Evolutionary conservation across 2,888 invertebrate species (phyloP), one percentile per base, ranked within the genome.

Genomic region (Pseudanteris insignis): DNA sequence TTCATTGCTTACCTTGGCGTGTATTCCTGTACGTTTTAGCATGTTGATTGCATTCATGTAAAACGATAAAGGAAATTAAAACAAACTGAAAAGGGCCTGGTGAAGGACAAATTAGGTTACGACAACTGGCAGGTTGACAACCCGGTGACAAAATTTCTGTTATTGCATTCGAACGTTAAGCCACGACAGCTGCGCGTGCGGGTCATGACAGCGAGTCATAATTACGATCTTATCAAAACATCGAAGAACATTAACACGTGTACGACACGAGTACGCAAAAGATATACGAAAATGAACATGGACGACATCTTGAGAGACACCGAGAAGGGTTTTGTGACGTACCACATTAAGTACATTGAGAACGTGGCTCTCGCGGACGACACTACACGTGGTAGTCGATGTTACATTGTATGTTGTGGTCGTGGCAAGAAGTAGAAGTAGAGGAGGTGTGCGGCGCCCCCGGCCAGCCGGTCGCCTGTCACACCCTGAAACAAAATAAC

Each of bases 401-500:
- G 61, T 77, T 76, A 78, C 78, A 78, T 78, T 74, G 76, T 76
- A 77, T 75, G 75, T 75, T 77, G 77, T 72, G 74, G 76, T 75
- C 75, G 74, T 74, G 74, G 76, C 75, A 77, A 77, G 77, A 76
- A 76, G 76, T 76, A 75, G 76, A 76, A 73, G 72, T 74, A 76
- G 72, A 77, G 78, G 78, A 79, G 78, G 78, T 79, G 78, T 79
- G 79, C 77, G 78, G 77, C 78, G 78, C 73, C 67, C 78, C 78
- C 78, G 79, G 78, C 77, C 79, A 78, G 77, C 78, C 78, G 78
- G 78, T 79, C 78, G 79, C 78, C 76, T 74, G 75, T 79, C 79
- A 79, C 78, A 78, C 79, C 77, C 78, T 79, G 79, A 78, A 79
- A 78, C 78, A 79, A 71, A 78, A 78, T 74, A 79, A 74, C 65